Evolutionary conservation across 1,140 invertebrate species (phyloP).

Genomic region (Drosophila suzukii): DNA sequence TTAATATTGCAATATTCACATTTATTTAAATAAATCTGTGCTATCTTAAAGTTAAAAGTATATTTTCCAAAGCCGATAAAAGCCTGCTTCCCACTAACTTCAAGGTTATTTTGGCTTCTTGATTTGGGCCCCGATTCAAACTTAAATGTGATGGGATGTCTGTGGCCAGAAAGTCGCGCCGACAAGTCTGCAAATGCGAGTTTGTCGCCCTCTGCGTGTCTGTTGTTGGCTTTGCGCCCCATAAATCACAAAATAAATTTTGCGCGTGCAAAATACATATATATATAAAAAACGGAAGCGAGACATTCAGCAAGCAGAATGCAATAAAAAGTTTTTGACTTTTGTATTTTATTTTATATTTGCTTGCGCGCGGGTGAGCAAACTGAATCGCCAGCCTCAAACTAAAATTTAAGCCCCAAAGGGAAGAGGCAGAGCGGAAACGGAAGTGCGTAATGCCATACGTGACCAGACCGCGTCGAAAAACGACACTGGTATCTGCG

Average conservation of each 20-base stretch:
- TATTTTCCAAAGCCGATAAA: not conserved
- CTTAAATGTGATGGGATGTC: not conserved
- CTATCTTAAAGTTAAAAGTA: not conserved
- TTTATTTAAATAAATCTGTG: not conserved
- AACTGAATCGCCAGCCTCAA: conserved; percentile 37
- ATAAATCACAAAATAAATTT: conserved; percentile 75
- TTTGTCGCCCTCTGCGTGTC: conserved; percentile 51
- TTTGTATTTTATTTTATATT: conserved; percentile 50
- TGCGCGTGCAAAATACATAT: conserved; percentile 69
- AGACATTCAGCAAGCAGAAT: conserved; percentile 37
- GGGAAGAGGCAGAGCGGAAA: conserved; percentile 53
- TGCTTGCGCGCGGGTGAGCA: conserved; percentile 50
- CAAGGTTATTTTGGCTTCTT: conserved; percentile 16
- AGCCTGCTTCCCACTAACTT: conserved; percentile 5
- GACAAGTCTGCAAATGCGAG: conserved; percentile 49
- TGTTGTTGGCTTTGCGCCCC: conserved; percentile 68
- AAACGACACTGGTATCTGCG: conserved; percentile 22
- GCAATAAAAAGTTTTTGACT: conserved; percentile 79
- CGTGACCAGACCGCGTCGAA: conserved; percentile 47
- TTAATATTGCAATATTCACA: not conserved
- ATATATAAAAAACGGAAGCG: conserved; percentile 45
- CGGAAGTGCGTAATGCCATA: conserved; percentile 80
- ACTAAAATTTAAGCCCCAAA: not conserved
- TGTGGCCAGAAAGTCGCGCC: conserved; percentile 48
- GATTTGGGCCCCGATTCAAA: not conserved